Percentiles rank a stretch among this genome's conserved stretches.
phyloP scores from a whole-genome alignment of 2,888 invertebrate genomes.

The Chorisops tibialis region DNA sequence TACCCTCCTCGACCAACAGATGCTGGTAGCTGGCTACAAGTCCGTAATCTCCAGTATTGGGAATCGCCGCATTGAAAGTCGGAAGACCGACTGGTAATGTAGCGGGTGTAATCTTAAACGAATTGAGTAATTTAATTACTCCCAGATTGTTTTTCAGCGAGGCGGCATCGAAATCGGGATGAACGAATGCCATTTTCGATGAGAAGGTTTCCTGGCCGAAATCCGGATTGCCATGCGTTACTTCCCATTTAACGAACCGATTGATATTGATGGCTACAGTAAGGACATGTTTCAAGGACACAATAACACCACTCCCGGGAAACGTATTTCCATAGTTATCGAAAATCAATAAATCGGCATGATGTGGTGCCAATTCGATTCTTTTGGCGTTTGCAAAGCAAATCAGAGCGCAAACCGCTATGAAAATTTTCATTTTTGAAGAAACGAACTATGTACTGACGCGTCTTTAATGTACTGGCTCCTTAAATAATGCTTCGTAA shows the following conservation, averaged over 20 bases:
- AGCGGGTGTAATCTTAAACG: background rate
- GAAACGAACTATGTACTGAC: background rate
- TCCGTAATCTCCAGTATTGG: background rate
- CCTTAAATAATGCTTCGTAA: too few species aligned
- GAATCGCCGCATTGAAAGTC: background rate
- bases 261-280: constrained; percentile 8
- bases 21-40: background rate
- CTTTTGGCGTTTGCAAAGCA: background rate
- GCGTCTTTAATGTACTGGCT: too few species aligned
- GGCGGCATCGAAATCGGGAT: constrained; percentile 1
- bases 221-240: background rate
- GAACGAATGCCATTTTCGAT: background rate
- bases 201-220: background rate
- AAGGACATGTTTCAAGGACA: constrained; percentile 10
- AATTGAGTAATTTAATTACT: constrained; percentile 8
- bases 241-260: constrained; percentile 8
- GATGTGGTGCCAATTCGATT: constrained; percentile 8
- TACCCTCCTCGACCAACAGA: background rate
- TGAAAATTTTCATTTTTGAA: constrained; percentile 4
- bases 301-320: constrained; percentile 21
- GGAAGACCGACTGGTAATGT: constrained; percentile 13
- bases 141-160: constrained; percentile 3
- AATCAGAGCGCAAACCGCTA: constrained; percentile 6
- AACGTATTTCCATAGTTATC: background rate
- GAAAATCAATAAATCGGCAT: constrained; percentile 6